Evolutionary conservation across 2,797 vertebrate genomes (phyloP), one percentile per base, ranked within the genome.

Genomic region (Phyllotis vaccarum): DNA sequence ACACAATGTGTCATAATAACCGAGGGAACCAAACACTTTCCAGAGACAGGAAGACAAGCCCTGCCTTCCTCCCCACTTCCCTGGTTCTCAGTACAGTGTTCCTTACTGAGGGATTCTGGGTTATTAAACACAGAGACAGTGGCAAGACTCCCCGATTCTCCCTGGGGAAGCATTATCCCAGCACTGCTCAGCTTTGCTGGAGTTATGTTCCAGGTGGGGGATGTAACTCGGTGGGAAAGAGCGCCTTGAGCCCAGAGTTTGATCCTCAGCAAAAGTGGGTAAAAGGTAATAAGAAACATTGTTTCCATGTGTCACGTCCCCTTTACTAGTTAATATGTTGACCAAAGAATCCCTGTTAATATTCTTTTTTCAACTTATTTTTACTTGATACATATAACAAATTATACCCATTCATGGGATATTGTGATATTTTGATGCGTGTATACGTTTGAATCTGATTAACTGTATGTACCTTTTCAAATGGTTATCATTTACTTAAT

Each of bases 321-420:
- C 74, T 58, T 89, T 83, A 75, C 70, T 75, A 54, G 49, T 94
- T 87, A 85, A 54, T 49, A 87, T n/a, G 58, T 19, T 91, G 56
- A 92, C 52, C 31, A 86, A 79, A 91, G 24, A 64, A 74, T 24
- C 16, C 29, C 46, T 60, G 29, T 3, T 46, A 56, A 70, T 90
- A 43, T 22, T 37, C 22, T 64, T 88, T 66, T 80, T 72, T 13
- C 52, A 46, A 27, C 17, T 43, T 78, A 21, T 27, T 86, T 91
- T 86, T 92, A 78, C 19, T 52, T 46, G 21, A 46, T 34, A 4
- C 3, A 22, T 66, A 92, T 34, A 27, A 66, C 52, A 86, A 86
- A 46, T 86, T 86, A 40, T 56, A 46, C 29, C 11, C 46, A 29
- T 27, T 76, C 74, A 40, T 27, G 43, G 19, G 8, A 49, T n/a